Evolutionary conservation across 2,888 invertebrate species (phyloP).

Genomic region (Tenthredo scrophulariae): DNA sequence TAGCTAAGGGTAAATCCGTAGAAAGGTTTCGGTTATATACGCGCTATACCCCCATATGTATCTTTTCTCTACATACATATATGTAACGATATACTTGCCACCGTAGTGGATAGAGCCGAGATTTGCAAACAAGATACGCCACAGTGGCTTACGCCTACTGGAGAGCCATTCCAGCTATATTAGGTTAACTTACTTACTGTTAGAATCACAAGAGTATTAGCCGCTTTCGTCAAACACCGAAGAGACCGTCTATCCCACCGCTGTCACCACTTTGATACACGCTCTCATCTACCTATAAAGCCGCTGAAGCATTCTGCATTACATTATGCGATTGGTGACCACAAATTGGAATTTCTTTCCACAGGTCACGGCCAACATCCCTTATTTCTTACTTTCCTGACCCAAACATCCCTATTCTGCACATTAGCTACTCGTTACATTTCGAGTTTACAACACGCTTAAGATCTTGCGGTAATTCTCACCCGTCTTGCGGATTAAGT

Average conservation of each 20-base stretch:
- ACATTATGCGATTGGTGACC: neutral
- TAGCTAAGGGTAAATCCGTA: neutral
- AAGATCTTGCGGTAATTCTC: conserved; percentile 34
- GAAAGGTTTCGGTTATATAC: neutral
- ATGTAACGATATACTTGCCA: neutral
- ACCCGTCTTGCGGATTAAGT: conserved; percentile 33
- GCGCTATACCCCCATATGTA: neutral
- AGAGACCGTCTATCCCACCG: neutral
- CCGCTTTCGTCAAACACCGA: neutral
- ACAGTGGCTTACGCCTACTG: neutral
- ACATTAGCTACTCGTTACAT: neutral
- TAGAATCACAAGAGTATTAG: neutral
- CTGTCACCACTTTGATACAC: neutral
- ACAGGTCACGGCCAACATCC: neutral
- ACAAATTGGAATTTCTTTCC: neutral
- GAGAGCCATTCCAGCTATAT: neutral
- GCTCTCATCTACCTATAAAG: neutral
- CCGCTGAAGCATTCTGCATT: neutral
- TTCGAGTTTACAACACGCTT: conserved; percentile 21
- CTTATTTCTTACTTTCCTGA: neutral
- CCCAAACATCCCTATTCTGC: neutral
- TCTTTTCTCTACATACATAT: neutral
- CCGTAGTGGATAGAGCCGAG: neutral
- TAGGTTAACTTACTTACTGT: neutral
- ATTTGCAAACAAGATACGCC: conserved; percentile 31